Evolutionary conservation across 2,113 vertebrate genomes (phyloP).

Genomic region (Brachionichthys hirsutus): DNA sequence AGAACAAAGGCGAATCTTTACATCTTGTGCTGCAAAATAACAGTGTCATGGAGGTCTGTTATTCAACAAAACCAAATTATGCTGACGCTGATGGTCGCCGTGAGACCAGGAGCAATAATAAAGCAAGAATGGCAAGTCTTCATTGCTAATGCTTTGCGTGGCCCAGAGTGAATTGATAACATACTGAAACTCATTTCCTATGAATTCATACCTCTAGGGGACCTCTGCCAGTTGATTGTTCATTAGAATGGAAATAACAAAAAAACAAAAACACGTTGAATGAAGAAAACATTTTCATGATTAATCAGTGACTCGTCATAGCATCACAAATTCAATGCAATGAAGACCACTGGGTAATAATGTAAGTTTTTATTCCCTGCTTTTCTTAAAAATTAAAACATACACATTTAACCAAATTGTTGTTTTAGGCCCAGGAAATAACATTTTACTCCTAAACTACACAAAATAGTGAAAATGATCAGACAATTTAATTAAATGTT

Average conservation of each 20-base stretch:
- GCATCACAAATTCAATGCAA: conserved; percentile 13
- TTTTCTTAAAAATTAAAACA: conserved; percentile 23
- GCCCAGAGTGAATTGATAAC: conserved; percentile 55
- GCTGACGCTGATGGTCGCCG: conserved; percentile 60
- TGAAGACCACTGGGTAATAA: conserved; percentile 4
- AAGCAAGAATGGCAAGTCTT: conserved; percentile 56
- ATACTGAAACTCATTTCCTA: conserved; percentile 62
- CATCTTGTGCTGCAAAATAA: conserved; percentile 53
- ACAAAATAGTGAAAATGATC: conserved; percentile 14
- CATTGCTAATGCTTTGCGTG: conserved; percentile 60
- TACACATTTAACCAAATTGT: conserved; percentile 16
- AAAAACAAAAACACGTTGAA: conserved; percentile 48
- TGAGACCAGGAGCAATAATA: conserved; percentile 60
- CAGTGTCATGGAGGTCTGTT: conserved; percentile 52
- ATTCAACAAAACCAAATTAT: conserved; percentile 70
- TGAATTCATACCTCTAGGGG: conserved; percentile 52
- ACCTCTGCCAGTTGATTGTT: conserved; percentile 43
- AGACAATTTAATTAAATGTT: conserved; percentile 18
- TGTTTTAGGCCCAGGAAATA: conserved; percentile 12
- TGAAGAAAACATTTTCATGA: conserved; percentile 41
- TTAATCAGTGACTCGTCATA: conserved; percentile 34
- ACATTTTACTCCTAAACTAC: conserved; percentile 1
- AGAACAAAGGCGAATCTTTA: conserved; percentile 54
- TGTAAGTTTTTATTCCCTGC: conserved; percentile 11
- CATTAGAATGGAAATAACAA: conserved; percentile 56